These are phyloP conservation scores for Ciconia boyciana DNA, from an alignment of 2,113 vertebrate genomes.

Conservation along the genomic window DNA sequence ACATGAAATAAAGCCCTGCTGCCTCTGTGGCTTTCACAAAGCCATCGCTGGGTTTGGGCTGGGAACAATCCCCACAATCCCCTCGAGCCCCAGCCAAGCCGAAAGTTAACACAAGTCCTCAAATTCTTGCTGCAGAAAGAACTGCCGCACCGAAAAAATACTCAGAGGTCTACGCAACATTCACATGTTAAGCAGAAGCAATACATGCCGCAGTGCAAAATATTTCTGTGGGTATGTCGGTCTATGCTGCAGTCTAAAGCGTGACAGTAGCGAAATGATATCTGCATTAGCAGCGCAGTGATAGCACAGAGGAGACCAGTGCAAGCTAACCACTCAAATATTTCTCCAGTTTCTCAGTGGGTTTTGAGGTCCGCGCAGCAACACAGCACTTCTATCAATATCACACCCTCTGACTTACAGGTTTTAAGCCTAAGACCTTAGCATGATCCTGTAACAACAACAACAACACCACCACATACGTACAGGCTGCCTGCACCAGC, in stretches of 20 bases:
- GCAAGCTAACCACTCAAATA: neutral
- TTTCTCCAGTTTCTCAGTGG: neutral
- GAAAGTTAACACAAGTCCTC: neutral
- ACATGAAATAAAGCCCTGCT: rapidly evolving
- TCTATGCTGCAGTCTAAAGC: neutral
- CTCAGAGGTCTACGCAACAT: rapidly evolving
- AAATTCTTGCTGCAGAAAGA: neutral
- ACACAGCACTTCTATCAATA: neutral
- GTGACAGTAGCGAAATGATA: neutral
- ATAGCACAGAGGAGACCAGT: rapidly evolving
- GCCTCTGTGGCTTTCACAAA: neutral
- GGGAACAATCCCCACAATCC: rapidly evolving
- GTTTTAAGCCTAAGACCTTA: neutral
- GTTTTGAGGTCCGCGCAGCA: neutral
- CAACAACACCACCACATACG: rapidly evolving
- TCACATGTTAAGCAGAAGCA: neutral
- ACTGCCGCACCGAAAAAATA: neutral
- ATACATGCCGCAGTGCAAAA: rapidly evolving
- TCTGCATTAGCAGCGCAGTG: neutral
- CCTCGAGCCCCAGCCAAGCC: neutral
- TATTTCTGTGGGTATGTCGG: rapidly evolving
- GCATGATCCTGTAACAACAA: neutral
- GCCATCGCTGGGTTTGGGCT: rapidly evolving
- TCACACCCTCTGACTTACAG: neutral
- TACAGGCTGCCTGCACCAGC: neutral